Percentiles rank a stretch among this genome's conserved stretches.
These are phyloP conservation scores for Idris sp. DNA, from an alignment of 1,140 invertebrate genomes.

Conservation along the genomic window DNA sequence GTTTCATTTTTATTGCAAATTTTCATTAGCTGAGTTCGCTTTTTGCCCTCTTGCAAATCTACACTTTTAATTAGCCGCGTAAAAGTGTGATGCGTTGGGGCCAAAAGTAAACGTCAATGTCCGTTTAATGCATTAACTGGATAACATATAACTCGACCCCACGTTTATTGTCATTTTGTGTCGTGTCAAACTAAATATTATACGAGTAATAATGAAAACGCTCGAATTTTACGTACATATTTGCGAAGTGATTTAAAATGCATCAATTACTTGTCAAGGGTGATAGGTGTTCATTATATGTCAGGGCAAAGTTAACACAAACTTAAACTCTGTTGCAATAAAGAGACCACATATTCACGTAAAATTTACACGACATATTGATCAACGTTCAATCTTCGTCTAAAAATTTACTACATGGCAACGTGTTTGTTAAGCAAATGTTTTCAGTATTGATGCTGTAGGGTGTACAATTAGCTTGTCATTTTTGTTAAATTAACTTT, in stretches of 20 bases:
- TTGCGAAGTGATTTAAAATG: conserved; percentile 50
- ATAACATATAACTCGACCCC: conserved; percentile 5
- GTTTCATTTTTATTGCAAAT: too few species aligned
- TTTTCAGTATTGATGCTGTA: too few species aligned
- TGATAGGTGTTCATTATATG: conserved; percentile 30
- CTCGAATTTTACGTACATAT: conserved; percentile 38
- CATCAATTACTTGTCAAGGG: conserved; percentile 47
- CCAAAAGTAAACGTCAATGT: too few species aligned
- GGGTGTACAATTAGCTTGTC: too few species aligned
- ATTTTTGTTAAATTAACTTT: too few species aligned
- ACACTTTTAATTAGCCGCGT: too few species aligned
- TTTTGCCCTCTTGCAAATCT: too few species aligned
- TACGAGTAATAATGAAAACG: conserved; percentile 31
- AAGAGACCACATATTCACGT: conserved; percentile 29
- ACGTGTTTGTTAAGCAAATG: background rate
- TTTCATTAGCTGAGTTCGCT: too few species aligned
- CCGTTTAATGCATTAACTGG: conserved; percentile 11
- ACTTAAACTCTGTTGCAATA: conserved; percentile 22
- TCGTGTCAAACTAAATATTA: conserved; percentile 38
- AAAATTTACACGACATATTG: conserved; percentile 12
- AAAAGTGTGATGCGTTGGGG: too few species aligned
- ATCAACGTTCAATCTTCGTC: background rate
- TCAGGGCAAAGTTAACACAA: conserved; percentile 13
- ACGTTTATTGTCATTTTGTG: conserved; percentile 29
- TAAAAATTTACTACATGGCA: background rate